Base-by-base conservation (phyloP, 2,888 invertebrate genomes). In the Aspidiotus rigidus region DNA sequence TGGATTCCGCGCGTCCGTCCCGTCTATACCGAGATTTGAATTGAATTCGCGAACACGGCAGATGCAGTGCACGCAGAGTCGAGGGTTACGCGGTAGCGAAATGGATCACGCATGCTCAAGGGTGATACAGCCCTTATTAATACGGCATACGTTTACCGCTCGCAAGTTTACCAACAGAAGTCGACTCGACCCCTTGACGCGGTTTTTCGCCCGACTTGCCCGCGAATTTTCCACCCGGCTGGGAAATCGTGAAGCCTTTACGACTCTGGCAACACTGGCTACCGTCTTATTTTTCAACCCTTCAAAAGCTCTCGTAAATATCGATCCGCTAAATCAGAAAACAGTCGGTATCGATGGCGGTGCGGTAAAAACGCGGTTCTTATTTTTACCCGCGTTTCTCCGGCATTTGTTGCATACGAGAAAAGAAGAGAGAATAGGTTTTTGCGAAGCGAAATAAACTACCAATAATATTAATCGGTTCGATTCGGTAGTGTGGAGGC, bases 401-500 rank as follows among this genome's bases (percentile, higher is more conserved):
- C 28, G 28, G 28, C 28, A 28, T 28, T 28, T 28, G 28, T 28
- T 28, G 28, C 28, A 28, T 28, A 28, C 28, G 28, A 28, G 28
- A 28, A 28, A n/a, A 28, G 28, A 1, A 28, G 28, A 28, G 28
- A 28, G 28, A 28, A 28, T 28, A 28, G 28, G 28, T 28, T 28
- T 28, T 49, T 49, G 10, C 6, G 49, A 49, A 49, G n/a, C 49
- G 11, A n/a, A n/a, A 11, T n/a, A 13, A 13, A 60, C 1, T 59
- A 56, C 57, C 13, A 16, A 59, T 66, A 67, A 67, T 67, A 67
- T 67, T 67, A 59, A 67, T 67, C 67, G 67, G 8, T 67, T 67
- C 39, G 67, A 67, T 59, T 67, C 67, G 57, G 69, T 62, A 63
- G 63, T 69, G 55, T 69, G 69, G 69, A 69, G 69, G 62, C 69